Percentiles rank a stretch among this genome's conserved stretches.
Conservation (phyloP, 1,140 invertebrate genomes). For the Scaptomyza pallida region DNA sequence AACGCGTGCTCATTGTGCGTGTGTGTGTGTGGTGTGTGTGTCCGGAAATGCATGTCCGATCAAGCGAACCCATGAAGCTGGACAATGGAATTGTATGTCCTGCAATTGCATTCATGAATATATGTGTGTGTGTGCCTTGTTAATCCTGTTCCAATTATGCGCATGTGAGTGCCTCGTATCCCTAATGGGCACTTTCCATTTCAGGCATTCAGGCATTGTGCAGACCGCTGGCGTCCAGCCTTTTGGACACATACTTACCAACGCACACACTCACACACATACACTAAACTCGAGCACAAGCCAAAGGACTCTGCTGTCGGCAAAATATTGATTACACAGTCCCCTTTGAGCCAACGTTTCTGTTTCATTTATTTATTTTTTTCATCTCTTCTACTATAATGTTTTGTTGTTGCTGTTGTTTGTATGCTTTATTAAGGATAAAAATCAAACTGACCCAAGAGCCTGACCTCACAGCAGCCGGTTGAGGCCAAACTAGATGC, state of each 20-base stretch:
- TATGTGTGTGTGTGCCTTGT: constrained; percentile 54
- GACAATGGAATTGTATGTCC: constrained; percentile 50
- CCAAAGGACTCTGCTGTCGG: constrained; percentile 50
- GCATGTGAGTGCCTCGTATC: constrained; percentile 69
- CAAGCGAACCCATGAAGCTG: constrained; percentile 41
- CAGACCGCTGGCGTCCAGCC: constrained; percentile 34
- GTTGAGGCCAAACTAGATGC: constrained; percentile 7
- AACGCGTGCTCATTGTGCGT: constrained; percentile 15
- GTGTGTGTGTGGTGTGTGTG: constrained; percentile 17
- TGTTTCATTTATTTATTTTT: constrained; percentile 10
- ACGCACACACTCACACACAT: constrained; percentile 15
- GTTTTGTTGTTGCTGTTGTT: constrained; percentile 29
- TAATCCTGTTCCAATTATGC: constrained; percentile 81
- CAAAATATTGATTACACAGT: constrained; percentile 79
- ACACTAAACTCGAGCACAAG: constrained; percentile 3
- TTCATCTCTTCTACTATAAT: constrained; percentile 20
- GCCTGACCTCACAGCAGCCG: constrained; percentile 49
- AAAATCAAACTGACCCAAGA: constrained; percentile 65
- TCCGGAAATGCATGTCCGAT: constrained; percentile 57
- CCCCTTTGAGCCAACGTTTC: constrained; percentile 27
- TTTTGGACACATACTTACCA: constrained; percentile 18
- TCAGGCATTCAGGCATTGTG: constrained; percentile 59
- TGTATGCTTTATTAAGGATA: constrained; percentile 58
- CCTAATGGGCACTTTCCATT: constrained; percentile 79
- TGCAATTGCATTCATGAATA: constrained; percentile 58